Conservation (phyloP, 2,888 invertebrate species). For the Amiota mariae region DNA sequence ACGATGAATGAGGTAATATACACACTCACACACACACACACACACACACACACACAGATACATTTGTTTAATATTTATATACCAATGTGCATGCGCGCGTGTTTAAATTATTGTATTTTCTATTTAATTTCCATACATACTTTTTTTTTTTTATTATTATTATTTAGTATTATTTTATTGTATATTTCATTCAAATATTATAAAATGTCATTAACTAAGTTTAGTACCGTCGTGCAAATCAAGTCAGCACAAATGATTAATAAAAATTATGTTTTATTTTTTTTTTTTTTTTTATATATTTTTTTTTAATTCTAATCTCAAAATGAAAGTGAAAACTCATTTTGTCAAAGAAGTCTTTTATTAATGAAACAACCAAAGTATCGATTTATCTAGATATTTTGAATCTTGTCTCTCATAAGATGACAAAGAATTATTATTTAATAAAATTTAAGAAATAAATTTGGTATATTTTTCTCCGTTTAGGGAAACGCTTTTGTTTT, state of each 20-base stretch:
- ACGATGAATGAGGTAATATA: slow-evolving; percentile 59
- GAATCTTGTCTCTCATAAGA: too few relatives aligned
- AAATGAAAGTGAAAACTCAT: neutral
- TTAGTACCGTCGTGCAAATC: slow-evolving; percentile 3
- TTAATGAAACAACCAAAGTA: too few relatives aligned
- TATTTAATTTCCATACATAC: slow-evolving; percentile 16
- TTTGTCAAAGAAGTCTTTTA: neutral
- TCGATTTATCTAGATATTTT: too few relatives aligned
- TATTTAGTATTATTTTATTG: neutral
- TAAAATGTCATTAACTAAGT: neutral
- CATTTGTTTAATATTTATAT: too few relatives aligned
- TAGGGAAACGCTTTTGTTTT: neutral
- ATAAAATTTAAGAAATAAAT: neutral
- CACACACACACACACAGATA: slow-evolving; percentile 31
- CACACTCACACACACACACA: slow-evolving; percentile 36
- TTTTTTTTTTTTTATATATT: too few relatives aligned
- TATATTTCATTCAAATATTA: neutral
- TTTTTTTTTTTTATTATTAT: slow-evolving; percentile 10
- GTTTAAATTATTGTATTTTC: slow-evolving; percentile 4
- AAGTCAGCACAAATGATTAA: neutral
- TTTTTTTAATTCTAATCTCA: neutral
- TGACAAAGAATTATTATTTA: slow-evolving; percentile 3
- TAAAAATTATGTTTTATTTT: too few relatives aligned
- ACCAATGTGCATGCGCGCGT: neutral
- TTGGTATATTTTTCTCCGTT: slow-evolving; percentile 8